A percentile compares a stretch with the other conserved stretches of the same genome.
Evolutionary conservation across 2,113 vertebrate genomes (phyloP).

Genomic region (Galemys pyrenaicus): DNA sequence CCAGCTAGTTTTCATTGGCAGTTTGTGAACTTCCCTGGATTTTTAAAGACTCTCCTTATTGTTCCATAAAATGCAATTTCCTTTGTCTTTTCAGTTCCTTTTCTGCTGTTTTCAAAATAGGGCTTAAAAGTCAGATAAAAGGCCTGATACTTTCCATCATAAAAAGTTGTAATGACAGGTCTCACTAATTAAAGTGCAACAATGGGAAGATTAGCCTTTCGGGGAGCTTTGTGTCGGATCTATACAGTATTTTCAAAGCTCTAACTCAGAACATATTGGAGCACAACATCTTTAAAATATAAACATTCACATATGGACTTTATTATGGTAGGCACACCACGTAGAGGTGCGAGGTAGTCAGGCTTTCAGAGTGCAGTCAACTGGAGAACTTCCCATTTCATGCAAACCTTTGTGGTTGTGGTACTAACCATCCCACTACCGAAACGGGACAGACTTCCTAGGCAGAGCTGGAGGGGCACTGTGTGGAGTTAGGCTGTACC

Average conservation of each 20-base stretch:
- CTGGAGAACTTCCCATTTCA: neutral
- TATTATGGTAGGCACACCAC: constrained; percentile 66
- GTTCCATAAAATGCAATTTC: constrained; percentile 73
- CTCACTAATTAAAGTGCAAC: constrained; percentile 75
- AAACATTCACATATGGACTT: constrained; percentile 74
- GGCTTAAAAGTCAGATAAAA: constrained; percentile 76
- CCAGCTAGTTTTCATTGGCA: constrained; percentile 51
- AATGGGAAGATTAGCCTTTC: constrained; percentile 73
- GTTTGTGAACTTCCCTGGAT: constrained; percentile 69
- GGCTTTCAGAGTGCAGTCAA: constrained; percentile 49
- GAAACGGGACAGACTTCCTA: neutral
- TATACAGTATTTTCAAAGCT: constrained; percentile 63
- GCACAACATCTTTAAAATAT: constrained; percentile 75
- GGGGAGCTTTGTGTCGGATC: constrained; percentile 57
- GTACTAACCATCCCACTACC: neutral
- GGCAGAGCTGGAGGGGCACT: neutral
- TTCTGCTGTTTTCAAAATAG: constrained; percentile 67
- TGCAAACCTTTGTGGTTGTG: neutral
- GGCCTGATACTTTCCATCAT: constrained; percentile 71
- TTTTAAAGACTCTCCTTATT: constrained; percentile 77
- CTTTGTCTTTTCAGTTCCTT: constrained; percentile 72
- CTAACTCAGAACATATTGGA: constrained; percentile 75
- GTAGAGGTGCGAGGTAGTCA: constrained; percentile 48
- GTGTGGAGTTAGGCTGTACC: neutral
- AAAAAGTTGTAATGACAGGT: constrained; percentile 76